Evolutionary conservation across 1,140 invertebrate species (phyloP), one percentile per base, ranked within the genome.

Genomic region (Cryptotermes secundus): DNA sequence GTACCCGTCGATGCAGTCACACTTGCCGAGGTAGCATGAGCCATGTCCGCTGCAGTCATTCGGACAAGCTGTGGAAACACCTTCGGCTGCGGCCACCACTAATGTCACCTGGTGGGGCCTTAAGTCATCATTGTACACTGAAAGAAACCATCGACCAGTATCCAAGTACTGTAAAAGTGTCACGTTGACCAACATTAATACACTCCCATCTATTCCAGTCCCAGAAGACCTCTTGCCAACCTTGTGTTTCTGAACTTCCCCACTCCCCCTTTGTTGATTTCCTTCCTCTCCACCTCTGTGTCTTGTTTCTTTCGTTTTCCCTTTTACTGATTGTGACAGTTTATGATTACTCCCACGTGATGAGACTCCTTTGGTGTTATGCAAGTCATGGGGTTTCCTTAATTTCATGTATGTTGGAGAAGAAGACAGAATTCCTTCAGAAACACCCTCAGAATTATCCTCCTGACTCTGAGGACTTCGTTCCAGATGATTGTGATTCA

Each of bases 1-100:
- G 90, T 96, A 99, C 79, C 98, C 98, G 88, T 98, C 96, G 90
- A 97, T 97, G 91, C 98, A 99, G 88, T 97, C 95, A 89, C 98
- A 99, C 89, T 96, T 97, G 80, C 98, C 97, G 85, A 98, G 93
- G 88, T 97, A 96, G 89, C 98, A 99, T 42, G 96, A 97, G 49
- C 98, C 98, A 86, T 97, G 94, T 14, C 97, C 97, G 80, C 95
- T 96, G 89, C 98, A 99, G 88, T 99, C 97, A 87, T 97, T 97
- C 7, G 96, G 96, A 89, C 97, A 99, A 83, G 95, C 95, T 80
- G 96, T 96, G 83, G 95, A 96, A 10, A 97, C 93, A 31, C 95
- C 96, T 90, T 97, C 95, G 9, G 95, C 96, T 89, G 96, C 95
- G 84, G 95, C 94, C 82, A 96, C 94, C 83, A 96, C 91, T 88